Evolutionary conservation across 2,888 invertebrate genomes (phyloP), one percentile per base, ranked within the genome.

Genomic region (Microctonus brassicae): DNA sequence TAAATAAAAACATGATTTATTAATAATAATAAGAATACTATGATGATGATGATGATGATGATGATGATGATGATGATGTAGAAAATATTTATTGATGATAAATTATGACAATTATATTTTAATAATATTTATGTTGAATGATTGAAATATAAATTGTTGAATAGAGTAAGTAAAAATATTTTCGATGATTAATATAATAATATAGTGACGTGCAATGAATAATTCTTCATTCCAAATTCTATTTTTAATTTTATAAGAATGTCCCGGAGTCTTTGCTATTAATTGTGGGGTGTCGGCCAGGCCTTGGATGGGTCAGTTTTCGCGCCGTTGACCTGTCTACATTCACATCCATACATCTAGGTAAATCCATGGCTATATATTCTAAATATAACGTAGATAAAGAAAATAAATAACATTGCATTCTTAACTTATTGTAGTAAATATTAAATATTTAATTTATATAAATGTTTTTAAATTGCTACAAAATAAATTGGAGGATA

Each of bases 301-400:
- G 61, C 39, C 65, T 73, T 71, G 57, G 65, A 65, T 47, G 71
- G 75, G 75, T 75, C 75, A 75, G 73, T 75, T 71, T 36, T 75
- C 67, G 53, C 70, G 57, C 58, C 34, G 47, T 47, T 47, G 47
- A 47, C 47, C 47, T 17, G 17, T 17, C 17, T 47, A 47, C 17
- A 7, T 17, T 17, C 17, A 47, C 17, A 47, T 47, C 9, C 7
- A 47, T 47, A 20, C 17, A 7, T 17, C 17, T 1, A 47, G 7
- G 17, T 17, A 17, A 47, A 47, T 5, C 20, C 34, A 60, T 34
- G 34, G 17, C 20, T 36, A 17, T 34, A 17, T 34, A 55, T 4
- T 34, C 11, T 60, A 33, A 36, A 60, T 22, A 22, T 20, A 60
- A 33, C 5, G 9, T 17, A 22, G 7, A 33, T 20, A 11, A 10